Conservation (phyloP, 2,797 vertebrate genomes). For the Eulemur albifrons region DNA sequence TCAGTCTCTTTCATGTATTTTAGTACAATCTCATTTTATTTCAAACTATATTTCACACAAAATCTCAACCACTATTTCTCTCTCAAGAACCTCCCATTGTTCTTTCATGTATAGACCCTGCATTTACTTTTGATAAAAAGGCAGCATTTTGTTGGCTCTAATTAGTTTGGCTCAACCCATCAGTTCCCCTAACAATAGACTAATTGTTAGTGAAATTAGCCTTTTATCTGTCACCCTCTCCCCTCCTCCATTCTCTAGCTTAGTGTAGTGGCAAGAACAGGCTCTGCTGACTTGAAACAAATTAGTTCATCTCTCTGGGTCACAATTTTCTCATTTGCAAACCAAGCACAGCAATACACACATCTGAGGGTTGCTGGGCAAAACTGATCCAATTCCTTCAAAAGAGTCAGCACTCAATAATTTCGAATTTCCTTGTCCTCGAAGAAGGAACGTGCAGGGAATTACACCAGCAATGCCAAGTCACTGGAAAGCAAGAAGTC, state of each 20-base stretch:
- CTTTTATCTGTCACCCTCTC: neutral
- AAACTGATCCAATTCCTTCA: neutral
- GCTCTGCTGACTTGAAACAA: neutral
- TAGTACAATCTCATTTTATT: constrained; percentile 11
- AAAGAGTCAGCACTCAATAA: neutral
- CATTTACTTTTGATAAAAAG: constrained; percentile 49
- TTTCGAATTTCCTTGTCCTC: neutral
- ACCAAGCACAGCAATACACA: neutral
- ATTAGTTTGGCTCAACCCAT: constrained; percentile 44
- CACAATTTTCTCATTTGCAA: constrained; percentile 9
- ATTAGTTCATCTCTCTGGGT: neutral
- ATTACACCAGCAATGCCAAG: neutral
- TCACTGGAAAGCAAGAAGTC: neutral
- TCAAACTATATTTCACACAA: neutral
- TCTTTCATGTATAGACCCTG: neutral
- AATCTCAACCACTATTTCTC: neutral
- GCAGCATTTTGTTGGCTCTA: constrained; percentile 34
- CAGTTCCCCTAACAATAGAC: constrained; percentile 35
- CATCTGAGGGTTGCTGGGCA: neutral
- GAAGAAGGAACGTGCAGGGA: neutral
- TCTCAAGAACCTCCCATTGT: neutral
- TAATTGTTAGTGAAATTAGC: constrained; percentile 56
- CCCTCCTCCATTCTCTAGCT: neutral
- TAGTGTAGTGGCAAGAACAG: neutral
- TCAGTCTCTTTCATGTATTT: neutral